Evolutionary conservation across 2,113 vertebrate genomes (phyloP).

Genomic region (Pica pica): DNA sequence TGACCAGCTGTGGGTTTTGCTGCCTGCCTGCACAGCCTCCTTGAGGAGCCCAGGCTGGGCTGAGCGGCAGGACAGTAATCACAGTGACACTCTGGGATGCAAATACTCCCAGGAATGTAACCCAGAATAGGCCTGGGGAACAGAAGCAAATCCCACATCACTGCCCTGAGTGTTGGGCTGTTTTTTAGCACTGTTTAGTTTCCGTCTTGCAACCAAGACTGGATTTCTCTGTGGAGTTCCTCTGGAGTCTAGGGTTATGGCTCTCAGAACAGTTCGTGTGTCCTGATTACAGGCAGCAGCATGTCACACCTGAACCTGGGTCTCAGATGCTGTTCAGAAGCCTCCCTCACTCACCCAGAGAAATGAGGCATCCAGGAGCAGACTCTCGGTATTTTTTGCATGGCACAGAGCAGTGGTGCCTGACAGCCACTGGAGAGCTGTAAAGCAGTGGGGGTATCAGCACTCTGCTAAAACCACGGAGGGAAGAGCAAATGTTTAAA

Average conservation of each 20-base stretch:
- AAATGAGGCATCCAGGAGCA: background rate
- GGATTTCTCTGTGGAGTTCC: background rate
- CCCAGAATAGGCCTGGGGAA: background rate
- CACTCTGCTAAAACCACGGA: fast-evolving
- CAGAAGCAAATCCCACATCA: background rate
- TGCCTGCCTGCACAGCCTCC: background rate
- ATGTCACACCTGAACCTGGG: background rate
- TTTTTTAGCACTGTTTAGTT: background rate
- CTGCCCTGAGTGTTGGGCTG: no score
- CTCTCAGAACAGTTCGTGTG: background rate
- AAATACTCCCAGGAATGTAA: background rate
- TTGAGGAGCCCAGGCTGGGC: background rate
- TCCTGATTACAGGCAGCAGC: background rate
- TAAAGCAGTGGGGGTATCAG: background rate
- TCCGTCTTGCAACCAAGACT: background rate
- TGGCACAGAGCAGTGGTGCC: background rate
- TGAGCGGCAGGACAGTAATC: background rate
- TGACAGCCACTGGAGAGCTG: fast-evolving
- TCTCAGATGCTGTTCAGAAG: background rate
- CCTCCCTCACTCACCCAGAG: background rate
- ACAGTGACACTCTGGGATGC: background rate
- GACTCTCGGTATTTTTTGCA: background rate
- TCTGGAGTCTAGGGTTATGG: background rate
- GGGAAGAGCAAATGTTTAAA: background rate
- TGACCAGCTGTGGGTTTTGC: background rate